Evolutionary conservation across 53 echinoderm and acorn worm genomes (phyloP).

Genomic region (Holothuria scabra): DNA sequence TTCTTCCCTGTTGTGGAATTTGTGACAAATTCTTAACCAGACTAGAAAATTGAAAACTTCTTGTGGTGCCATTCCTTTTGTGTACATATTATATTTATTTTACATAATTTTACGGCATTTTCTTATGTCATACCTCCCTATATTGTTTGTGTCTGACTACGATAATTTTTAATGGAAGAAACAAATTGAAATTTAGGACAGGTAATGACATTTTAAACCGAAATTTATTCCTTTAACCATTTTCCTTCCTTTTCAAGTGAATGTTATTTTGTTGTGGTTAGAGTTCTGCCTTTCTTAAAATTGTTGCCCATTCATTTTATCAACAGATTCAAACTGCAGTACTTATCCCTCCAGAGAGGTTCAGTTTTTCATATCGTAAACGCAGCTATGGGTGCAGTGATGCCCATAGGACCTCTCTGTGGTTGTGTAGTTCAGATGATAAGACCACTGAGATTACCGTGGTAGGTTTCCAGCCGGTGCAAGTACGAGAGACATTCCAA

Average conservation of each 20-base stretch:
- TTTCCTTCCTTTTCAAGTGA: background rate
- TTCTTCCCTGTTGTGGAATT: too few relatives aligned
- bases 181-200: too few relatives aligned
- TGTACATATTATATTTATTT: too few relatives aligned
- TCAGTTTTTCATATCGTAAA: constrained; percentile 59
- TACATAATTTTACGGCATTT: too few relatives aligned
- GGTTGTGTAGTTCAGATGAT: constrained; percentile 88
- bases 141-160: too few relatives aligned
- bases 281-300: background rate
- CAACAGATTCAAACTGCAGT: constrained; percentile 85
- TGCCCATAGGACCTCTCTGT: constrained; percentile 80
- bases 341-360: constrained; percentile 80
- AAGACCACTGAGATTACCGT: constrained; percentile 72
- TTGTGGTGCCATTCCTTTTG: too few relatives aligned
- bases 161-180: too few relatives aligned
- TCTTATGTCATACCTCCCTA: too few relatives aligned
- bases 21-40: too few relatives aligned
- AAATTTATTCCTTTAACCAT: too few relatives aligned
- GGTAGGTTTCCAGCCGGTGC: constrained; percentile 75
- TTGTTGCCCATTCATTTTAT: background rate
- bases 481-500: constrained; percentile 91
- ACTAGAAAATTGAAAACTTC: too few relatives aligned
- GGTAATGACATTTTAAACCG: too few relatives aligned
- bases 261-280: background rate
- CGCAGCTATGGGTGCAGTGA: constrained; percentile 71